These are phyloP conservation scores for Lateolabrax maculatus DNA, from an alignment of 2,797 vertebrate genomes.

Conservation along the genomic window DNA sequence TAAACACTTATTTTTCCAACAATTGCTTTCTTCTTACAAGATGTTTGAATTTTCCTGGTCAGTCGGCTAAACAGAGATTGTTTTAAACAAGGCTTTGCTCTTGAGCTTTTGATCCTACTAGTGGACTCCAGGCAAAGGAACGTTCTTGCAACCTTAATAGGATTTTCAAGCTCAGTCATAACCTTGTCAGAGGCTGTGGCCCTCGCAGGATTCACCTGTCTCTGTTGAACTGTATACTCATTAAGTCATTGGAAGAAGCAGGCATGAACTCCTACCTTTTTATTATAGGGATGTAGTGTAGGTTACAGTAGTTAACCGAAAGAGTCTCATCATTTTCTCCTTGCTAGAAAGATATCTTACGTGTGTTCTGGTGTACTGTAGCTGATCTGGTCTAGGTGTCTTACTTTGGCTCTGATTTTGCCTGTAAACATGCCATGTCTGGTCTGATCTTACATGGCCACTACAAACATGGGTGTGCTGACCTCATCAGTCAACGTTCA, in stretches of 20 bases:
- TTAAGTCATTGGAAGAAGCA: slow-evolving; percentile 13
- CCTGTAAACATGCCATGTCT: slow-evolving; percentile 49
- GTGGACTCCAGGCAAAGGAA: slow-evolving; percentile 26
- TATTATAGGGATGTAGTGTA: background rate
- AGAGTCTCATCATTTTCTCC: background rate
- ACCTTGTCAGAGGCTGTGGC: slow-evolving; percentile 40
- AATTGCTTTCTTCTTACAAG: background rate
- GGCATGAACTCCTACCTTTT: background rate
- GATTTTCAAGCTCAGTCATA: slow-evolving; percentile 65
- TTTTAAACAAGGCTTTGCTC: slow-evolving; percentile 59
- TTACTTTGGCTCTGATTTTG: slow-evolving; percentile 21
- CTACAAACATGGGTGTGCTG: slow-evolving; percentile 67
- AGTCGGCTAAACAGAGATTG: slow-evolving; percentile 34
- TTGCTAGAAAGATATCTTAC: background rate
- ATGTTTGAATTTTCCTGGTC: slow-evolving; percentile 29
- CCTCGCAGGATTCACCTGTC: slow-evolving; percentile 24
- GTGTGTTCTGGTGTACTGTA: slow-evolving; percentile 7
- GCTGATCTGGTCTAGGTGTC: slow-evolving; percentile 31
- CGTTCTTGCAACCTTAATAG: slow-evolving; percentile 43
- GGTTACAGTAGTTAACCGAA: background rate
- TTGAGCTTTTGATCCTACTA: slow-evolving; percentile 59
- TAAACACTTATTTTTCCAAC: background rate
- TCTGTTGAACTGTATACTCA: slow-evolving; percentile 19
- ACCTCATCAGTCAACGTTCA: slow-evolving; percentile 69
- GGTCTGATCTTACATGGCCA: slow-evolving; percentile 47